These are phyloP conservation scores for Platalea minor DNA, from an alignment of 2,797 vertebrate species.

Conservation along the genomic window DNA sequence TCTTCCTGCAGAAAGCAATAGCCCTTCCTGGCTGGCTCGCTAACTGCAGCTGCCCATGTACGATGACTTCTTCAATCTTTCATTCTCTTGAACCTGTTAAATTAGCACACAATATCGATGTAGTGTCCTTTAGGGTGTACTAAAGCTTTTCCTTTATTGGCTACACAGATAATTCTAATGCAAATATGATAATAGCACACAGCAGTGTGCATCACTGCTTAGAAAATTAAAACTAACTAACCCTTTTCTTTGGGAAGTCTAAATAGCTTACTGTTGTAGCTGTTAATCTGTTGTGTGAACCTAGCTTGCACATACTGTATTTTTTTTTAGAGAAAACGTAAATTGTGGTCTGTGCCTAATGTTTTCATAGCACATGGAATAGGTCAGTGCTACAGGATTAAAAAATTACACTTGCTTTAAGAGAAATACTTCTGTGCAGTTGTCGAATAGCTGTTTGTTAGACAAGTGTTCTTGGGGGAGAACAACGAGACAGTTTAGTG, in stretches of 20 bases:
- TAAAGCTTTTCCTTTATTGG: conserved; percentile 19
- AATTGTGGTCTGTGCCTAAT: conserved; percentile 70
- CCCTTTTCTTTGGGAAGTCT: conserved; percentile 50
- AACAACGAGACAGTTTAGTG: conserved; percentile 16
- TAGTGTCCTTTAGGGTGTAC: conserved; percentile 19
- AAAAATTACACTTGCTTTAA: conserved; percentile 55
- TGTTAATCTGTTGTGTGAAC: conserved; percentile 45
- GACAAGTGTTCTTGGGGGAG: conserved; percentile 37
- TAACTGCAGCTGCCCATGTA: not conserved
- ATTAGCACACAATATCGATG: not conserved
- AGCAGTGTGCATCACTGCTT: conserved; percentile 3
- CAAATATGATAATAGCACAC: not conserved
- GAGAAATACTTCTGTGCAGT: conserved; percentile 58
- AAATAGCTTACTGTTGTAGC: conserved; percentile 54
- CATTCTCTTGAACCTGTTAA: not conserved
- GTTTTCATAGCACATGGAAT: conserved; percentile 66
- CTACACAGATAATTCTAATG: conserved; percentile 20
- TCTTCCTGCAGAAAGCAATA: not conserved
- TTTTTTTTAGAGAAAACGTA: conserved; percentile 52
- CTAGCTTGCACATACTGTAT: conserved; percentile 56
- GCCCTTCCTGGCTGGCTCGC: not conserved
- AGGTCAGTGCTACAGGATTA: conserved; percentile 49
- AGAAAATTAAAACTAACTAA: not conserved
- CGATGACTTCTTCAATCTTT: not conserved
- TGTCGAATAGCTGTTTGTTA: conserved; percentile 63